Base-by-base conservation (phyloP, 2,888 invertebrate species). In the Blastobasis adustella region DNA sequence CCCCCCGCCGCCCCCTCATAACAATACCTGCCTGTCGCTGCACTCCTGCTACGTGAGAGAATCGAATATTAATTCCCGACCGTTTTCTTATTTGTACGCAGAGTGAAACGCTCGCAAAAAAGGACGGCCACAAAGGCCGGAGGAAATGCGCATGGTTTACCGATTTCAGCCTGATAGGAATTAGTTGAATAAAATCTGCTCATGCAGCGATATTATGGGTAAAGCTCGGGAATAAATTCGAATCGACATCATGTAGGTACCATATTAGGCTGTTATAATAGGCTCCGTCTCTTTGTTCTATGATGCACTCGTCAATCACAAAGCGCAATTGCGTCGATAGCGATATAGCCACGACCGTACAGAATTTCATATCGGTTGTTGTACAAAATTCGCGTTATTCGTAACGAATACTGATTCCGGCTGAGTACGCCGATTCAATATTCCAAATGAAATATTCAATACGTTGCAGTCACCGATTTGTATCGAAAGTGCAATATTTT, bases 401-500 rank as follows among this genome's bases (percentile, higher is more conserved):
- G 23, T 23, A 23, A 23, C 23, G 23, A 23, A 23, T 23, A 23
- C 23, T 23, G 23, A 23, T 45, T 57, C 53, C 45, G 52, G 53
- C 53, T 56, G 23, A 23, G 53, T 59, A 52, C 64, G 58, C 65
- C 62, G 63, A 76, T 77, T 76, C 77, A 73, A 79, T 78, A 76
- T 79, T 71, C 66, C 66, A 71, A 71, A 74, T 79, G 74, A 74
- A 79, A 80, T 77, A 79, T 82, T 77, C 78, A 80, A 75, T 73
- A 72, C 67, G 63, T 69, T 67, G 70, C 69, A 71, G 69, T 69
- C 67, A 64, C 60, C 66, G 67, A 71, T 71, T 67, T 66, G 65
- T 67, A 73, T 69, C 66, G 67, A 65, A 67, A 70, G 63, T 66
- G 67, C 64, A 66, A 66, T 68, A 66, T 70, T 67, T 70, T 69